These are phyloP conservation scores for Coenobita brevimanus DNA, from an alignment of 1,140 invertebrate genomes.

Conservation along the genomic window DNA sequence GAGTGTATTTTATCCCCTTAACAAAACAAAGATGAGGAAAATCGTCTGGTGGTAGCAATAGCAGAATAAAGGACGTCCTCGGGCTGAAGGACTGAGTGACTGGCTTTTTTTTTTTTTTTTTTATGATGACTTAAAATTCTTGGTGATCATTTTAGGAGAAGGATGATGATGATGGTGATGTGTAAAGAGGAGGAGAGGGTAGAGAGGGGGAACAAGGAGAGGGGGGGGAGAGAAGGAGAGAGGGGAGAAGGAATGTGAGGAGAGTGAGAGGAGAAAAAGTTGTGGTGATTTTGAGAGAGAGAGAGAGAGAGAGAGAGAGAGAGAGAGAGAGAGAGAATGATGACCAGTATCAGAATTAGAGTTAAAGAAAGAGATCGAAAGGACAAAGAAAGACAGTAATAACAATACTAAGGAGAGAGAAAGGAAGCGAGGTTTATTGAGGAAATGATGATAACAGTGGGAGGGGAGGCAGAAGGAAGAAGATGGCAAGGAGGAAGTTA, in stretches of 20 bases:
- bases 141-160: too few species aligned
- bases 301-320: constrained; percentile 16
- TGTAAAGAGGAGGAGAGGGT: too few species aligned
- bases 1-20: too few species aligned
- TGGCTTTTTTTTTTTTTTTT: too few species aligned
- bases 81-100: too few species aligned
- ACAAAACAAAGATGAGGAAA: too few species aligned
- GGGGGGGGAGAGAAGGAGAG: background rate
- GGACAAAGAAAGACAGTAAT: background rate
- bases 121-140: too few species aligned
- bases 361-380: background rate
- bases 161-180: too few species aligned
- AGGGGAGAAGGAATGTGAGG: background rate
- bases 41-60: too few species aligned
- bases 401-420: background rate
- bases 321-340: constrained; percentile 20
- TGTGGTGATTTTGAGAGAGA: background rate
- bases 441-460: too few species aligned
- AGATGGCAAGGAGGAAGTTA: background rate
- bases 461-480: background rate
- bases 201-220: too few species aligned
- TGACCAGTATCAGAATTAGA: background rate
- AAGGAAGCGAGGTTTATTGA: background rate
- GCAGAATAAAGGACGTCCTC: too few species aligned
- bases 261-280: background rate